Conservation (phyloP, 2,888 invertebrate species). For the Lithophane socia region DNA sequence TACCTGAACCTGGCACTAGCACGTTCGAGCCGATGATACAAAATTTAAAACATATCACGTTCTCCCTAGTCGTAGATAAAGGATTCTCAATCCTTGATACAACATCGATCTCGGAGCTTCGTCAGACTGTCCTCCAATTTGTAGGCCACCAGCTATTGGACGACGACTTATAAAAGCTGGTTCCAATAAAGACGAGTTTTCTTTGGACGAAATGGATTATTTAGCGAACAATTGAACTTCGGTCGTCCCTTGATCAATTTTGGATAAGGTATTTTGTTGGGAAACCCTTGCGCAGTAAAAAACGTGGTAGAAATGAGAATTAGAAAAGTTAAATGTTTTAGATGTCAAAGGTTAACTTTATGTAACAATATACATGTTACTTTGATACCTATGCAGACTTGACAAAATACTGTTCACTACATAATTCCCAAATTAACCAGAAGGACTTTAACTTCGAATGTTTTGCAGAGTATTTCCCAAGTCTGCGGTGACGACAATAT, state of each 20-base stretch:
- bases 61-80: slow-evolving; percentile 22
- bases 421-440: slow-evolving; percentile 4
- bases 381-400: not conserved
- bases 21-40: slow-evolving; percentile 8
- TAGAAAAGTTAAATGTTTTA: slow-evolving; percentile 27
- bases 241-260: slow-evolving; percentile 70
- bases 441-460: not conserved
- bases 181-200: slow-evolving; percentile 52
- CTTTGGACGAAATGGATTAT: slow-evolving; percentile 68
- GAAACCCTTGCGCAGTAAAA: slow-evolving; percentile 38
- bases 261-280: slow-evolving; percentile 64
- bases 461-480: slow-evolving; percentile 45
- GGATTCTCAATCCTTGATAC: slow-evolving; percentile 45
- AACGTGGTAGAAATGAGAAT: slow-evolving; percentile 39
- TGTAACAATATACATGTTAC: slow-evolving; percentile 22
- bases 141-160: slow-evolving; percentile 52
- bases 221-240: slow-evolving; percentile 68
- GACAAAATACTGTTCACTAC: not conserved
- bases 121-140: slow-evolving; percentile 58
- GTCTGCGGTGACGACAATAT: slow-evolving; percentile 55
- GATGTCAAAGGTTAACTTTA: slow-evolving; percentile 20
- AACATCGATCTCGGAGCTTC: slow-evolving; percentile 38
- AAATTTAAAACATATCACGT: slow-evolving; percentile 49
- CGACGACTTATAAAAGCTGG: slow-evolving; percentile 53
- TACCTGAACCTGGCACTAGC: not conserved